A percentile compares a stretch with the other conserved stretches of the same genome.
These are phyloP conservation scores for Halictus ligatus DNA, from an alignment of 2,888 invertebrate species.

Conservation along the genomic window DNA sequence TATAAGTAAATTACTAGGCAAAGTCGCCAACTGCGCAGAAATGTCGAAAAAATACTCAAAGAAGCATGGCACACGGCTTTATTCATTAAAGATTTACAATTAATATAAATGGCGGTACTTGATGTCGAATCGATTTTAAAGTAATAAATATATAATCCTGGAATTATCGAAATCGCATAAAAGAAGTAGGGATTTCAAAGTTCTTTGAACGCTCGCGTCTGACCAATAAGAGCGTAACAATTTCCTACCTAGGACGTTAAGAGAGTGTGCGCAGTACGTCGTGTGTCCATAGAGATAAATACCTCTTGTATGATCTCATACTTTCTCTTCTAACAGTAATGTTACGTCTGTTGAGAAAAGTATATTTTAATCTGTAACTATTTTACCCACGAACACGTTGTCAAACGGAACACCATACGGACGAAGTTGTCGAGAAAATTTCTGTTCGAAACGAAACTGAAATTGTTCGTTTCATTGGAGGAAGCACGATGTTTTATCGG, in stretches of 20 bases:
- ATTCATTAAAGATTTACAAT: background rate
- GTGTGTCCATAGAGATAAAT: conserved; percentile 5
- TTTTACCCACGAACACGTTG: conserved; percentile 7
- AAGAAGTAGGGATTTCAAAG: conserved; percentile 28
- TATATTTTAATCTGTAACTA: conserved; percentile 27
- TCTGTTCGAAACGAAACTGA: background rate
- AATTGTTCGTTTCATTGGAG: conserved; percentile 23
- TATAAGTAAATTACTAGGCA: background rate
- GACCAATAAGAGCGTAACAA: conserved; percentile 38
- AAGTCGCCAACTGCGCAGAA: background rate
- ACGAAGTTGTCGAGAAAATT: background rate
- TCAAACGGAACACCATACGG: background rate
- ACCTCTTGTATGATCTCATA: conserved; percentile 27
- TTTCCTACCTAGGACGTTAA: conserved; percentile 24
- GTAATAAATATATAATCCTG: background rate
- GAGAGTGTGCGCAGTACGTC: conserved; percentile 12
- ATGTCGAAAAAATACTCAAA: no score
- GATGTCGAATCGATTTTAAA: background rate
- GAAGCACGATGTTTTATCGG: conserved; percentile 42
- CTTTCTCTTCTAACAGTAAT: conserved; percentile 37
- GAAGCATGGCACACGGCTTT: background rate
- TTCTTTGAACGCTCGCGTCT: background rate
- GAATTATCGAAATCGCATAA: background rate
- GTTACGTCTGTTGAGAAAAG: conserved; percentile 25
- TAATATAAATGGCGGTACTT: background rate